Base-by-base conservation (phyloP, 2,113 vertebrate species). In the Anguilla rostrata region DNA sequence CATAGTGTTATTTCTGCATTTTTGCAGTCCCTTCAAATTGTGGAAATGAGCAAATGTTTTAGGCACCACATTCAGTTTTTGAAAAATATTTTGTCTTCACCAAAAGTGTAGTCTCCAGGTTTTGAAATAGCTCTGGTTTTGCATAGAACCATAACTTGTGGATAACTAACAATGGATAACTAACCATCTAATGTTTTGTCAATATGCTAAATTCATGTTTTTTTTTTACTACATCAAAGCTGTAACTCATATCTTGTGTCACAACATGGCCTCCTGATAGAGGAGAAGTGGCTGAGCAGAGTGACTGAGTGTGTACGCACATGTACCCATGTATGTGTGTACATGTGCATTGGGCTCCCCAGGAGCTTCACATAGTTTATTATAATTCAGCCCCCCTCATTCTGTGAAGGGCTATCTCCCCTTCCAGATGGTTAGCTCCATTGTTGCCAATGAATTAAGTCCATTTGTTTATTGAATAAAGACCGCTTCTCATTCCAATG, bases 351-450 rank as follows among this genome's bases (percentile, higher is more conserved):
- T 75, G n/a, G 71, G 11, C 34, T 75, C n/a, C n/a, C 71, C 71
- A 75, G n/a, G 34, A 75, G 26, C 26, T n/a, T 43, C 40, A 81
- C 78, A 82, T 79, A 84, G 78, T 87, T 39, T 84, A 87, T 84
- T 71, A 75, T 84, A 71, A 56, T 79, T 39, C 49, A 78, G 83
- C 56, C 71, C 84, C 15, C 40, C 12, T 82, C 84, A 46, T 85
- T 78, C 56, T 84, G 83, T 49, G 49, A 49, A 66, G 34, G 57
- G 34, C 82, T 85, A 87, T 89, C 84, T 90, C 84, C 79, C 39
- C 75, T 88, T 89, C 84, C 89, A 91, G 86, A 91, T 46, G 88
- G 83, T 83, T 63, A 57, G 84, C 83, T 88, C 87, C 86, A 60
- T 89, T 92, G 87, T 88, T 87, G 0, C 5, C 56, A 60, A 63